Percentiles rank a stretch among this genome's conserved stretches.
Evolutionary conservation across 2,888 invertebrate genomes (phyloP).

Genomic region (Dicycla oo): DNA sequence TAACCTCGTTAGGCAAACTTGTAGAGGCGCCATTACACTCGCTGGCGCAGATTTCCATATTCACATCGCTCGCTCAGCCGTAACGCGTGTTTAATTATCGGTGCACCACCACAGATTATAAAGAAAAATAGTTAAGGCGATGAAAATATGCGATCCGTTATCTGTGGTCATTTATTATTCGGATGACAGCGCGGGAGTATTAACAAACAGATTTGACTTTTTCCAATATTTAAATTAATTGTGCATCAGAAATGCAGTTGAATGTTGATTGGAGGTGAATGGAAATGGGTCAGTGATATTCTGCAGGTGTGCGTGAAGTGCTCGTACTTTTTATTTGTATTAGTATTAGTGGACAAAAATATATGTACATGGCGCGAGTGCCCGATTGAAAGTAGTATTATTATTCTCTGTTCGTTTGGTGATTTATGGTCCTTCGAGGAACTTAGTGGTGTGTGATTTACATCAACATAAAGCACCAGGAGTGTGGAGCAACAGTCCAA

Average conservation of each 20-base stretch:
- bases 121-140: constrained; percentile 51
- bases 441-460: no score
- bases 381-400: not conserved
- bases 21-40: constrained; percentile 36
- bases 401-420: not conserved
- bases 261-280: constrained; percentile 36
- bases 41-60: constrained; percentile 46
- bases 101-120: constrained; percentile 48
- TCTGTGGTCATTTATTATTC: constrained; percentile 55
- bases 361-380: no score
- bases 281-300: constrained; percentile 24
- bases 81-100: constrained; percentile 60
- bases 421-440: not conserved
- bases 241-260: constrained; percentile 28
- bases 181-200: constrained; percentile 50
- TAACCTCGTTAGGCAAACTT: constrained; percentile 39
- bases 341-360: not conserved
- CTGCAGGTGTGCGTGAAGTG: not conserved
- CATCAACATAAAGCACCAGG: no score
- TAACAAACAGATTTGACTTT: constrained; percentile 34
- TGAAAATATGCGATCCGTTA: constrained; percentile 58
- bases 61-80: constrained; percentile 49
- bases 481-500: no score
- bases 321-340: not conserved
- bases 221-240: constrained; percentile 51